Evolutionary conservation across 1,140 invertebrate genomes (phyloP), one percentile per base, ranked within the genome.

Genomic region (Spodoptera litura): DNA sequence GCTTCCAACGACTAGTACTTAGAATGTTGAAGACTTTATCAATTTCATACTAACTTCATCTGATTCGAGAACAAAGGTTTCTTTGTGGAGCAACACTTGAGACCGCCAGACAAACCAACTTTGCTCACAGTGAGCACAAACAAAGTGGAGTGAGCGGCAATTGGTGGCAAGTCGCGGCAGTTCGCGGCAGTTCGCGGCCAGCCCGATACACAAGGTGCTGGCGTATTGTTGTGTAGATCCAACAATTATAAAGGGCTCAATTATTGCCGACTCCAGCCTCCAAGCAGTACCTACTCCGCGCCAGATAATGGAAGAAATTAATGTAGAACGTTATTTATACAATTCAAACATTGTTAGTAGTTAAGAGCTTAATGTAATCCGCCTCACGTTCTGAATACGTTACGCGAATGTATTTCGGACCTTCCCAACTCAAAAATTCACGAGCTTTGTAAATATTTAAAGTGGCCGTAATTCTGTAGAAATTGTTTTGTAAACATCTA

Each of bases 51-150:
- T 68, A 38, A 64, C 64, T 64, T 20, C 38, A 20, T 66, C 38
- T 56, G 68, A 55, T 71, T 53, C 31, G 56, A 71, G 68, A 71
- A 71, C 68, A 71, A 71, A 71, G 68, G 31, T 56, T 71, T 56
- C 52, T 71, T 71, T 56, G 68, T 71, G 9, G 6, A 53, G 27
- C 44, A 68, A 68, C 49, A 53, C 49, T 71, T 20, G 31, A 71
- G 6, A 71, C 68, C 68, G 31, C 52, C 38, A 71, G 52, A 71
- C 52, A 56, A 15, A 55, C 27, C 66, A 70, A 70, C 52, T 55
- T 20, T 20, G 35, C 31, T 53, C 56, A 56, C 56, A 56, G 56
- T 71, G 31, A 56, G 5, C 11, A 35, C 51, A 55, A 71, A 70
- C 66, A 53, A 31, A 70, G 20, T 66, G 2, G 62, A 49, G 35